Percentiles rank a stretch among this genome's conserved stretches.
These are phyloP conservation scores for Temnothorax rugatulus DNA, from an alignment of 2,888 invertebrate species.

Conservation along the genomic window DNA sequence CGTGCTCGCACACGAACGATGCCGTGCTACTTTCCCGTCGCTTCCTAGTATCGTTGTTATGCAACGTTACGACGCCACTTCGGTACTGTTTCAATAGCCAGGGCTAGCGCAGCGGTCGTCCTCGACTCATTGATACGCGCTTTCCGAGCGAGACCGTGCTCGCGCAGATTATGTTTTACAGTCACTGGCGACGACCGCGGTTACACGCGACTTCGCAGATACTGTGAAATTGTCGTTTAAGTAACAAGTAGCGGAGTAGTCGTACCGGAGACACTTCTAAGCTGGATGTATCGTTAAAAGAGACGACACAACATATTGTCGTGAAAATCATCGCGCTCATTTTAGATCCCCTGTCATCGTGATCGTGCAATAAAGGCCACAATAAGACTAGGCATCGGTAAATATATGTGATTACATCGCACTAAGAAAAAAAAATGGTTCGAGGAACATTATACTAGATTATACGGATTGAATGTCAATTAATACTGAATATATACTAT, in stretches of 20 bases:
- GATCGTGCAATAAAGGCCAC: not conserved
- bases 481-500: not conserved
- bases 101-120: constrained; percentile 47
- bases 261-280: not conserved
- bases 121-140: constrained; percentile 50
- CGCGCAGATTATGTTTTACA: constrained; percentile 37
- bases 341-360: not conserved
- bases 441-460: not conserved
- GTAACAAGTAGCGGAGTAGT: not conserved
- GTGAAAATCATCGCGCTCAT: not conserved
- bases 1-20: constrained; percentile 60
- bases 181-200: not conserved
- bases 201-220: constrained; percentile 20
- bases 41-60: constrained; percentile 77
- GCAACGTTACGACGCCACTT: constrained; percentile 71
- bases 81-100: constrained; percentile 69
- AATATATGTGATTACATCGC: constrained; percentile 16
- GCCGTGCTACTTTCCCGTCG: constrained; percentile 74
- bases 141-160: constrained; percentile 22
- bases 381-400: not conserved
- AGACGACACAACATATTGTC: not conserved
- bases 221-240: constrained; percentile 24
- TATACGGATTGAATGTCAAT: not conserved
- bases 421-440: not conserved
- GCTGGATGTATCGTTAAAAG: not conserved